Conservation (phyloP, 2,113 vertebrate species). For the Rutilus rutilus region DNA sequence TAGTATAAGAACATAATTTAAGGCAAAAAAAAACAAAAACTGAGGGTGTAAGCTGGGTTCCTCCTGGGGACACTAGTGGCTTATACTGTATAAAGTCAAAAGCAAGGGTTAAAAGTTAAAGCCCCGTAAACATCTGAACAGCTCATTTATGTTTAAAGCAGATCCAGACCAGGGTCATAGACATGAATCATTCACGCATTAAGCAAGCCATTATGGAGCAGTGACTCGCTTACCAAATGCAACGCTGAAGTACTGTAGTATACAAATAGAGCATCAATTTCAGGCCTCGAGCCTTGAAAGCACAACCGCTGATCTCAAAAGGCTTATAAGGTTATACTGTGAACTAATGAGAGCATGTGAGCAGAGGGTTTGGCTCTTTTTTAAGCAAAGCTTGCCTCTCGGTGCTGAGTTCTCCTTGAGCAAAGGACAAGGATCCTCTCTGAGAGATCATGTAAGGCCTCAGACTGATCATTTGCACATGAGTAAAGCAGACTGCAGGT, state of each 20-base stretch:
- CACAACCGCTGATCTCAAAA: slow-evolving; percentile 19
- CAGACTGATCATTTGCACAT: neutral
- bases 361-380: slow-evolving; percentile 14
- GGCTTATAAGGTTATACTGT: slow-evolving; percentile 24
- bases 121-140: neutral
- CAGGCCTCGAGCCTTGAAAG: neutral
- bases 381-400: slow-evolving; percentile 35
- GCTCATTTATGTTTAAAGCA: slow-evolving; percentile 21
- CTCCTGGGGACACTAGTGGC: neutral
- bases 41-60: neutral
- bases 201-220: slow-evolving; percentile 33
- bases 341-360: slow-evolving; percentile 58
- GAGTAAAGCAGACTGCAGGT: slow-evolving; percentile 23
- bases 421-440: slow-evolving; percentile 10
- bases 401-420: slow-evolving; percentile 29
- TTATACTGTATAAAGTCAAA: neutral
- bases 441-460: neutral
- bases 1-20: neutral
- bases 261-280: slow-evolving; percentile 32
- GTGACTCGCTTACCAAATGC: neutral
- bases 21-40: neutral
- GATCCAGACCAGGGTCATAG: neutral
- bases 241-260: slow-evolving; percentile 5
- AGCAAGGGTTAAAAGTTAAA: slow-evolving; percentile 5
- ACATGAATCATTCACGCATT: slow-evolving; percentile 19